These are phyloP conservation scores for Anoplophora glabripennis DNA, from an alignment of 1,140 invertebrate genomes.

Conservation along the genomic window DNA sequence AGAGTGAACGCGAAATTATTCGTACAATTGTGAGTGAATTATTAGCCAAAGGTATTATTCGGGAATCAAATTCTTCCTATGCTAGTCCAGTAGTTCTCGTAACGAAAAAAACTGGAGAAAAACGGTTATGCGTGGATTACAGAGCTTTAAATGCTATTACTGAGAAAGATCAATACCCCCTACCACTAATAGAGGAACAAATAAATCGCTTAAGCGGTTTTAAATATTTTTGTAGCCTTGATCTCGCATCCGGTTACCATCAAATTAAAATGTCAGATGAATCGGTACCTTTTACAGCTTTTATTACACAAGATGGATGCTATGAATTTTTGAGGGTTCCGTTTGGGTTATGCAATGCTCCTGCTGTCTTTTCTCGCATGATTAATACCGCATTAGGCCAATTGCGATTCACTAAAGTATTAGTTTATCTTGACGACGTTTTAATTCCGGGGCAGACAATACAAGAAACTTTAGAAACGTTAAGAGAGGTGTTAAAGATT, in stretches of 20 bases:
- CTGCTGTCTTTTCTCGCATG: neutral
- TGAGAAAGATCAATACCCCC: conserved; percentile 20
- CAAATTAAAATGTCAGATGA: neutral
- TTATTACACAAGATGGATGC: neutral
- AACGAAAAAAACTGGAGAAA: conserved; percentile 4
- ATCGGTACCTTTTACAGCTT: conserved; percentile 5
- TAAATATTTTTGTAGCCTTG: conserved; percentile 4
- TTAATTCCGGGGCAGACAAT: neutral
- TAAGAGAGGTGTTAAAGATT: neutral
- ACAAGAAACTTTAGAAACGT: neutral
- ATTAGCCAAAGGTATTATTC: conserved; percentile 2
- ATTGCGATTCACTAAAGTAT: neutral
- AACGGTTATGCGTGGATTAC: conserved; percentile 28
- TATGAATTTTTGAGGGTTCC: neutral
- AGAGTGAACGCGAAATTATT: neutral
- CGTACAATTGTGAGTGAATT: conserved; percentile 16
- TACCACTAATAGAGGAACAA: conserved; percentile 12
- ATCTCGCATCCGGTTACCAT: conserved; percentile 2
- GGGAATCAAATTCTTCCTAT: conserved; percentile 5
- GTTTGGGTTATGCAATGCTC: conserved; percentile 2
- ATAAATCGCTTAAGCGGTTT: conserved; percentile 4
- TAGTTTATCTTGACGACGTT: neutral
- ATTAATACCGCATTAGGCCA: neutral
- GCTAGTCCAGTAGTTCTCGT: conserved; percentile 12
- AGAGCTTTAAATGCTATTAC: conserved; percentile 31